Conservation (phyloP, 1,140 invertebrate genomes). For the Eriocheir sinensis region DNA sequence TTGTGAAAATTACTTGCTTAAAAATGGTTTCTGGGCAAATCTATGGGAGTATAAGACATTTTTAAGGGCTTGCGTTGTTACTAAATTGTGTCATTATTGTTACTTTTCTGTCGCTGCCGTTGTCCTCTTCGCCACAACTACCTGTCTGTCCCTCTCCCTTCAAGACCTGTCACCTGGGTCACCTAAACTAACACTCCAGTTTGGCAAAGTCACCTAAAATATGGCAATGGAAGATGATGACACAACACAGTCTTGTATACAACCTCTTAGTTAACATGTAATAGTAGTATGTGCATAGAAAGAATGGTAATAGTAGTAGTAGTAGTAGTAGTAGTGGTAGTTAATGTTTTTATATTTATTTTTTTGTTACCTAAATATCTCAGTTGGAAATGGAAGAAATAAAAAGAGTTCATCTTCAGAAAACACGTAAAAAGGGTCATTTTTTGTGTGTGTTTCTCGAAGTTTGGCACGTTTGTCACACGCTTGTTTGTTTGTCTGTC, state of each 20-base stretch:
- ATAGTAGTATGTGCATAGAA: too few relatives aligned
- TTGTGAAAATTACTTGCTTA: too few relatives aligned
- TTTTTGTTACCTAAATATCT: constrained; percentile 27
- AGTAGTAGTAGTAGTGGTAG: too few relatives aligned
- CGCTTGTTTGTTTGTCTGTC: background rate
- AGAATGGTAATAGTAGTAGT: too few relatives aligned
- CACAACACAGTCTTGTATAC: background rate
- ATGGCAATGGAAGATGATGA: background rate
- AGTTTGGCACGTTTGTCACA: constrained; percentile 1
- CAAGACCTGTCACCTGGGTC: background rate
- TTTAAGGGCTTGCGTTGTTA: too few relatives aligned
- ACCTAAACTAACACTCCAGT: background rate
- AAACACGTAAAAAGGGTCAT: background rate
- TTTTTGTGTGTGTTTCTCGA: background rate
- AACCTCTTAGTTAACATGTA: too few relatives aligned
- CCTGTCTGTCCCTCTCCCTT: background rate
- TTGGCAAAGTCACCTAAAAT: background rate
- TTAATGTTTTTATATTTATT: background rate
- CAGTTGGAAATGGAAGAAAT: too few relatives aligned
- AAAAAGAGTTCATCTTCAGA: background rate
- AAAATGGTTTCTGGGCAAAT: too few relatives aligned
- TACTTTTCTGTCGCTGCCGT: background rate
- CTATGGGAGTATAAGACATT: too few relatives aligned
- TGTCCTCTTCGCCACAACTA: background rate
- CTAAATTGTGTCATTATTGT: too few relatives aligned